Evolutionary conservation across 2,797 vertebrate genomes (phyloP).

Genomic region (Poecile montanus): DNA sequence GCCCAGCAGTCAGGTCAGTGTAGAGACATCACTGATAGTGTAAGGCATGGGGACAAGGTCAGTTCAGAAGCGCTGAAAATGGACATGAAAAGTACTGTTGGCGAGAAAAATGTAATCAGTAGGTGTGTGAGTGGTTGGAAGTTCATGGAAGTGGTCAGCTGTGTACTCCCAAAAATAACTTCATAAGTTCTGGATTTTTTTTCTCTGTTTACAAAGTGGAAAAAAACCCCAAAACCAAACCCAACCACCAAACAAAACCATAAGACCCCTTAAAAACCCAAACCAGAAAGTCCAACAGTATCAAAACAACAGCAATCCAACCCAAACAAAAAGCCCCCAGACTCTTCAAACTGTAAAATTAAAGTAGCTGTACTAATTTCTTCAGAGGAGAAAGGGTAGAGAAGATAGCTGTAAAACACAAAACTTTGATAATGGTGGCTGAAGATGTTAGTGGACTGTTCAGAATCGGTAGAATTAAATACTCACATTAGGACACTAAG

Average conservation of each 20-base stretch:
- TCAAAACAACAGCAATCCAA: background rate
- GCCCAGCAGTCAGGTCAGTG: background rate
- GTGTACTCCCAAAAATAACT: background rate
- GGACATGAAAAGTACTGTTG: background rate
- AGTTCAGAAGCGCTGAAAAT: background rate
- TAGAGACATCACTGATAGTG: background rate
- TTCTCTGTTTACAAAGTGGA: background rate
- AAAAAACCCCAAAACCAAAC: accelerated
- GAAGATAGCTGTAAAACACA: background rate
- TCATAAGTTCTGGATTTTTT: background rate
- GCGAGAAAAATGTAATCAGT: background rate
- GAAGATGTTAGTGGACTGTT: background rate
- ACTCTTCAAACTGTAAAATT: background rate
- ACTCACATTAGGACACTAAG: background rate
- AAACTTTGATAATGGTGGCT: background rate
- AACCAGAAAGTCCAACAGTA: background rate
- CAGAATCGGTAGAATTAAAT: background rate
- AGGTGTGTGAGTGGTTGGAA: background rate
- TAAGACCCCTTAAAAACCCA: background rate
- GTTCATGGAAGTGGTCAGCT: background rate
- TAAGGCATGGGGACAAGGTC: background rate
- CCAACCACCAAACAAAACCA: background rate
- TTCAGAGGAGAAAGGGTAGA: background rate
- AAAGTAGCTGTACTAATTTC: background rate
- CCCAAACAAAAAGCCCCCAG: accelerated